These are phyloP conservation scores for Idris sp. DNA, from an alignment of 1,140 invertebrate genomes.

Conservation along the genomic window DNA sequence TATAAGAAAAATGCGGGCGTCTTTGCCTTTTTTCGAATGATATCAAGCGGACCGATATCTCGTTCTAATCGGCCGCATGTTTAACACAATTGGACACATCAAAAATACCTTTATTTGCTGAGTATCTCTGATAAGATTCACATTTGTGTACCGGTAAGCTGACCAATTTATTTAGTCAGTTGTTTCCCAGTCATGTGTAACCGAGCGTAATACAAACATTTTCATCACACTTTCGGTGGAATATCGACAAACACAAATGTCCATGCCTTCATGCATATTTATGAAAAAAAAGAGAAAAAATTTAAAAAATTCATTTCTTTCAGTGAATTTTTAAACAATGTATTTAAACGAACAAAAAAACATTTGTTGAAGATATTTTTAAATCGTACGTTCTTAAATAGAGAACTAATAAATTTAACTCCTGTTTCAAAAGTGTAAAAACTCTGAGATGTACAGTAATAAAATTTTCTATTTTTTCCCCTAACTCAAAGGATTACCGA, in stretches of 20 bases:
- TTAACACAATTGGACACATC: conserved; percentile 45
- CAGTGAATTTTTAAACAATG: conserved; percentile 1
- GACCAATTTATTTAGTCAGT: conserved; percentile 68
- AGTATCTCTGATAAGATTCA: conserved; percentile 53
- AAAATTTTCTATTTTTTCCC: no score
- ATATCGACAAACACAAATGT: conserved; percentile 39
- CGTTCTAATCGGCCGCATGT: conserved; percentile 42
- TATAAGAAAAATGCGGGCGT: conserved; percentile 53
- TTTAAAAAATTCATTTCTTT: conserved; percentile 15
- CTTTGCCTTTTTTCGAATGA: conserved; percentile 31
- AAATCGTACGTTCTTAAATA: no score
- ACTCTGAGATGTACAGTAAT: background rate
- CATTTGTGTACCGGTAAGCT: conserved; percentile 44
- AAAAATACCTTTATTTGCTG: conserved; percentile 52
- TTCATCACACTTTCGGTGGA: conserved; percentile 20
- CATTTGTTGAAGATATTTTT: no score
- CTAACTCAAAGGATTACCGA: background rate
- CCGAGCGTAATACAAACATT: conserved; percentile 29
- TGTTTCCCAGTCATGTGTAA: conserved; percentile 54
- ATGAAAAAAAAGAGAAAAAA: conserved; percentile 12
- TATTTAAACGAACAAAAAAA: no score
- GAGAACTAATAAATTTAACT: no score
- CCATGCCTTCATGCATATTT: conserved; percentile 25
- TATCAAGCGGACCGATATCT: conserved; percentile 48
- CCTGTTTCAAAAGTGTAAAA: no score